Base-by-base conservation (phyloP, 2,113 vertebrate species). In the Oenanthe melanoleuca region DNA sequence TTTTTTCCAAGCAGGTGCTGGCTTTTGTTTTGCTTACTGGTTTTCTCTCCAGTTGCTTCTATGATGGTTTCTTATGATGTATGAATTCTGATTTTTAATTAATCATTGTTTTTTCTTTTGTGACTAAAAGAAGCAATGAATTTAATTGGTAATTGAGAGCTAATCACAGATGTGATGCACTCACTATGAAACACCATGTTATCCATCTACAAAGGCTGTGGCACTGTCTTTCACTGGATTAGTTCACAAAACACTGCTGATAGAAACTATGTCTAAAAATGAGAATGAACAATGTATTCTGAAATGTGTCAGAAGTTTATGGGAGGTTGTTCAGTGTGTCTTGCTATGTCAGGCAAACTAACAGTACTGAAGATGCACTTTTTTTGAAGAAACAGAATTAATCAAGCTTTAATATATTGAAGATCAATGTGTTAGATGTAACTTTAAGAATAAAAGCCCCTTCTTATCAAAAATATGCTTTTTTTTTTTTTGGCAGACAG, bases 351-450 rank as follows among this genome's bases (percentile, higher is more conserved):
- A 64, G 40, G 29, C 29, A 84, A 81, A 70, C 31, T 65, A 49
- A 42, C 22, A 66, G 37, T 49, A 55, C 44, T 80, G 55, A 14
- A 73, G 80, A 61, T 69, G 18, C 5, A 34, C 31, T 21, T 73
- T 73, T 12, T 3, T 64, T 17, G 77, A 79, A 88, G 74, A 79
- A 34, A 2, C 53, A 88, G 64, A 96, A 69, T 91, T 93, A 92
- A 75, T 92, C 60, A 88, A 67, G 25, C 69, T 93, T 94, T 94
- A 72, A 44, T 73, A n/a, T 79, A 77, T 73, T 78, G 89, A 55
- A 78, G 66, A 73, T 69, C 60, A 82, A 42, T 73, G 34, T 84
- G 57, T 45, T 80, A 87, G 70, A 37, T 59, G 45, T 65, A 72
- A n/a, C 74, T 91, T 89, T 89, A 79, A 73, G 61, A 84, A 70